Percentiles rank a stretch among this genome's conserved stretches.
These are phyloP conservation scores for Myripristis murdjan DNA, from an alignment of 2,797 vertebrate genomes.

Conservation along the genomic window DNA sequence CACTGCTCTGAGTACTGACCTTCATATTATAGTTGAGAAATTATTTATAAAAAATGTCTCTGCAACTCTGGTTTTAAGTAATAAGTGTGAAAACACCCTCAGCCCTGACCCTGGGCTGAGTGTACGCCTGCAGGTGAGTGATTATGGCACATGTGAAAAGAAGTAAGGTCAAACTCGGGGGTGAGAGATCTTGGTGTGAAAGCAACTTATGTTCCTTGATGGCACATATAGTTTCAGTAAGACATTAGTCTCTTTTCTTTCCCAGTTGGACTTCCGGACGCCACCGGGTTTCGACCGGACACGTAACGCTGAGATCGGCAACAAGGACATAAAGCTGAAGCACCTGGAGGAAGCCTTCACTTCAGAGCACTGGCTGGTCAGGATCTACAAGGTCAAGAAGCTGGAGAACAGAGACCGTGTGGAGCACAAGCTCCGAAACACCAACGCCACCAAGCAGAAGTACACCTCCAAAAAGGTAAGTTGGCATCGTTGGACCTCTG, in stretches of 20 bases:
- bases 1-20: no score
- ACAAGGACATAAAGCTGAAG: conserved; percentile 98
- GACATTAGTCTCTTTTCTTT: not conserved
- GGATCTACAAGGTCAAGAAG: conserved; percentile 98
- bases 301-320: conserved; percentile 97
- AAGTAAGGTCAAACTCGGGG: no score
- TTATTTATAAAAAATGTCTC: no score
- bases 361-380: conserved; percentile 98
- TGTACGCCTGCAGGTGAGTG: no score
- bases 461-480: conserved; percentile 98
- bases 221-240: not conserved
- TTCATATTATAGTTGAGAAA: no score
- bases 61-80: no score
- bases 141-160: no score
- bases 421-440: conserved; percentile 93
- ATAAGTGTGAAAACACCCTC: no score
- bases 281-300: conserved; percentile 97
- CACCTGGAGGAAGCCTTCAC: conserved; percentile 98
- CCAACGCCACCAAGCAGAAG: conserved; percentile 94
- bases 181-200: no score
- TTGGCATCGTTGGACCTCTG: conserved; percentile 81
- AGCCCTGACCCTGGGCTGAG: no score
- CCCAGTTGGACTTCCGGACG: conserved; percentile 97
- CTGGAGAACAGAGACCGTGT: conserved; percentile 94
- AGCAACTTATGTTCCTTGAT: not conserved